These are phyloP conservation scores for Istiophorus platypterus DNA, from an alignment of 2,113 vertebrate genomes.

Conservation along the genomic window DNA sequence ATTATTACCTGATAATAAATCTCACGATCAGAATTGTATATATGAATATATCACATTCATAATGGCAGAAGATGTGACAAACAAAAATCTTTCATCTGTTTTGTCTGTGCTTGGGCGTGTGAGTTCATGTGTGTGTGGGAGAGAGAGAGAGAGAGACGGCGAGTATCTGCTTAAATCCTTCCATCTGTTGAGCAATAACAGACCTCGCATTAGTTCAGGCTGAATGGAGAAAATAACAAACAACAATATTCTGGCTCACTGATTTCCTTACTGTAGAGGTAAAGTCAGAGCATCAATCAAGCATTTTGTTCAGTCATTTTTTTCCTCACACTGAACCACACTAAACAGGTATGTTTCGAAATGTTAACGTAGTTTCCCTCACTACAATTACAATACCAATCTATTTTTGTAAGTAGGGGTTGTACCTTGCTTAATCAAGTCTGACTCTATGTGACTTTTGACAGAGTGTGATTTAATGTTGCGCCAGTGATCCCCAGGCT, in stretches of 20 bases:
- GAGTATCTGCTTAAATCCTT: slow-evolving; percentile 38
- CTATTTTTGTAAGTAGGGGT: not conserved
- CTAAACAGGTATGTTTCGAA: not conserved
- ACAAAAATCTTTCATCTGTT: slow-evolving; percentile 24
- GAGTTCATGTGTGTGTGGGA: not conserved
- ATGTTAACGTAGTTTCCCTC: not conserved
- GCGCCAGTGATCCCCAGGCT: not conserved
- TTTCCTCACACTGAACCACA: not conserved
- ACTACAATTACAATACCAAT: not conserved
- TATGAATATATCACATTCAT: not conserved
- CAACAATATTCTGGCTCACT: slow-evolving; percentile 32
- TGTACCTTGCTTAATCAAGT: not conserved
- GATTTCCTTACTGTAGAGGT: not conserved
- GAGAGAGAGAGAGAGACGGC: slow-evolving; percentile 1
- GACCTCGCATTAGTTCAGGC: slow-evolving; percentile 41
- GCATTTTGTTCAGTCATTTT: not conserved
- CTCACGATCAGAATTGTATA: not conserved
- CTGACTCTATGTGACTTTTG: not conserved
- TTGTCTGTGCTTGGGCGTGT: slow-evolving; percentile 12
- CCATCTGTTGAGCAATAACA: slow-evolving; percentile 66
- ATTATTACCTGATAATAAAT: slow-evolving; percentile 2
- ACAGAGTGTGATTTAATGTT: not conserved
- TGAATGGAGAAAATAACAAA: slow-evolving; percentile 46
- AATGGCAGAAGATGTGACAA: not conserved
- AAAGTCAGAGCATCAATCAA: not conserved